Conservation (phyloP, 2,888 invertebrate species). For the Parascotia fuliginaria region DNA sequence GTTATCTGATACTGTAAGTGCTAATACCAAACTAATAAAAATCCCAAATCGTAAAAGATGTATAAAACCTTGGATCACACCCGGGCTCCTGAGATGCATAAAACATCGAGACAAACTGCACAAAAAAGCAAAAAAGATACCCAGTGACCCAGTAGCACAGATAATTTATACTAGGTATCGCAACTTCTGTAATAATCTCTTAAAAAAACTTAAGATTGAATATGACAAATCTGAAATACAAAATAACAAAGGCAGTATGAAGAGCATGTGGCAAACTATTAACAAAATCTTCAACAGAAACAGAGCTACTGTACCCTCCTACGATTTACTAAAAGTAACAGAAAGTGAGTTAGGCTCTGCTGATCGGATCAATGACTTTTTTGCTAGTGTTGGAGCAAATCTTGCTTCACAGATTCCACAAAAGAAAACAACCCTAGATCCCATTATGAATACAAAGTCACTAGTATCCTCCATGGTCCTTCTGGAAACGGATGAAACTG, state of each 20-base stretch:
- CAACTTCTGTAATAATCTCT: slow-evolving; percentile 29
- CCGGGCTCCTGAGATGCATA: slow-evolving; percentile 33
- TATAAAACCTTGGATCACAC: slow-evolving; percentile 29
- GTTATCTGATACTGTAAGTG: background rate
- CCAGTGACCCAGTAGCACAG: slow-evolving; percentile 12
- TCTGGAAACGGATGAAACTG: background rate
- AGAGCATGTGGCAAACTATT: slow-evolving; percentile 18
- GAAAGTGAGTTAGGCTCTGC: too few species aligned
- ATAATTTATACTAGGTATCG: slow-evolving; percentile 31
- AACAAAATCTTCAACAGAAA: slow-evolving; percentile 12
- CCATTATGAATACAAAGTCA: too few species aligned
- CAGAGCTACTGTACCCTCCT: too few species aligned
- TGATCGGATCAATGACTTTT: too few species aligned
- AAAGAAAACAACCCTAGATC: too few species aligned
- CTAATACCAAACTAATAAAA: background rate
- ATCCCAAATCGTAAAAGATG: slow-evolving; percentile 9
- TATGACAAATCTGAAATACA: slow-evolving; percentile 19
- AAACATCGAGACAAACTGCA: slow-evolving; percentile 25
- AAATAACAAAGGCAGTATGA: slow-evolving; percentile 10
- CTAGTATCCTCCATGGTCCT: background rate
- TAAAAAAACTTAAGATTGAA: slow-evolving; percentile 29
- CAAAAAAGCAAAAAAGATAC: slow-evolving; percentile 10
- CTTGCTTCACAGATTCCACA: too few species aligned
- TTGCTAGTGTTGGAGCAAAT: too few species aligned
- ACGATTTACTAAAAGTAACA: too few species aligned